These are phyloP conservation scores for Catostylus mosaicus DNA, from an alignment of 30 jellyfish, hydroid and myxozoan species.

Conservation along the genomic window DNA sequence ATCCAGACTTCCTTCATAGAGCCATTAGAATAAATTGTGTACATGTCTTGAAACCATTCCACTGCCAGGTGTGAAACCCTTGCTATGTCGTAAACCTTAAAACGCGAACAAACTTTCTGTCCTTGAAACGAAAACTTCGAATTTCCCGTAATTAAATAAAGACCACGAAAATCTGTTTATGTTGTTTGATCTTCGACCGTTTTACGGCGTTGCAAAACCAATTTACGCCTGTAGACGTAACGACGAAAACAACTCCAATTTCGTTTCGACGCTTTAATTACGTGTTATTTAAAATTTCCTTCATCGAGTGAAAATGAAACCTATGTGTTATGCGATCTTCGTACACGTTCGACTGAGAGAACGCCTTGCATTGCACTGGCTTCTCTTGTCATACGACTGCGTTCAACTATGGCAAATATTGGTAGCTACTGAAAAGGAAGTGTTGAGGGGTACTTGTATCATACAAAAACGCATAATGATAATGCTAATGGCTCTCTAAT, in stretches of 20 bases:
- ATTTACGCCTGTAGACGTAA: no score
- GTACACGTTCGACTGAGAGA: background rate
- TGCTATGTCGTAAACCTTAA: background rate
- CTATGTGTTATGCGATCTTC: no score
- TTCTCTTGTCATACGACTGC: no score
- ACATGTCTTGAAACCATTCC: conserved; percentile 12
- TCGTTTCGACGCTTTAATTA: no score
- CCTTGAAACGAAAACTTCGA: background rate
- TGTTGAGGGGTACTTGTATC: conserved; percentile 47
- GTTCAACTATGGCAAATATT: conserved; percentile 28
- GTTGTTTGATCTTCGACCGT: no score
- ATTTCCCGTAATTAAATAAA: no score
- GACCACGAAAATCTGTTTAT: no score
- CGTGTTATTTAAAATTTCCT: no score
- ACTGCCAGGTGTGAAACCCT: conserved; percentile 19
- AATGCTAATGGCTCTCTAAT: conserved; percentile 40
- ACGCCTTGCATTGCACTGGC: background rate
- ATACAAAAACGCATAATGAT: conserved; percentile 17
- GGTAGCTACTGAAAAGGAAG: conserved; percentile 18
- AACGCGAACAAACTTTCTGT: background rate
- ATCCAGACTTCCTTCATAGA: no score
- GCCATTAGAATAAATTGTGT: background rate
- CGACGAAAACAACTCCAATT: no score
- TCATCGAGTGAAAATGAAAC: no score
- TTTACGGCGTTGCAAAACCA: no score